Conservation (phyloP, 2,888 invertebrate species). For the Torymus auratus region DNA sequence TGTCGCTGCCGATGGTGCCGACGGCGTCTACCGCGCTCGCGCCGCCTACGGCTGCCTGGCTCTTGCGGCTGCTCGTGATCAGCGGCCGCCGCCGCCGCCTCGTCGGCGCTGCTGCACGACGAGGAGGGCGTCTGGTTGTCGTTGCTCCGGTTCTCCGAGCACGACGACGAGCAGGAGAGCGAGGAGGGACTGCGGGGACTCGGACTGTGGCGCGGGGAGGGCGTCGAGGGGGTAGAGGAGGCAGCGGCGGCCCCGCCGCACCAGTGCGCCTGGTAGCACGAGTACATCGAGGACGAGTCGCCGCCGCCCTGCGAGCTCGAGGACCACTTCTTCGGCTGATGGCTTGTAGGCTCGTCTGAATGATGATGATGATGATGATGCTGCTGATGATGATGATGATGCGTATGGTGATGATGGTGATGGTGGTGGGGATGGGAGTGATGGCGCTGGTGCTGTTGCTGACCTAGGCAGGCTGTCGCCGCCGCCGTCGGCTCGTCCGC, state of each 20-base stretch:
- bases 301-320: slow-evolving; percentile 68
- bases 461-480: slow-evolving; percentile 72
- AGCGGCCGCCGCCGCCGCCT: slow-evolving; percentile 58
- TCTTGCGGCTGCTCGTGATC: slow-evolving; percentile 59
- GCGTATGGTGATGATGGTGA: slow-evolving; percentile 74
- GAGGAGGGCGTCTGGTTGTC: slow-evolving; percentile 53
- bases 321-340: slow-evolving; percentile 63
- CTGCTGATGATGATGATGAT: slow-evolving; percentile 78
- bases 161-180: slow-evolving; percentile 64
- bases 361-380: slow-evolving; percentile 76
- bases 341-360: slow-evolving; percentile 32
- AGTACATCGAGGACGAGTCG: slow-evolving; percentile 72
- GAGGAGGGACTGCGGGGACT: slow-evolving; percentile 71
- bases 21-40: slow-evolving; percentile 51
- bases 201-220: slow-evolving; percentile 67
- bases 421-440: slow-evolving; percentile 75
- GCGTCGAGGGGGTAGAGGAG: slow-evolving; percentile 69
- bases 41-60: slow-evolving; percentile 54
- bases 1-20: slow-evolving; percentile 60
- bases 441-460: slow-evolving; percentile 76
- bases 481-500: slow-evolving; percentile 66
- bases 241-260: slow-evolving; percentile 73
- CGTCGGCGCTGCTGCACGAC: slow-evolving; percentile 72
- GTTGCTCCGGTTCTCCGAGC: neutral
- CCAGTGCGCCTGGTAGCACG: slow-evolving; percentile 75